phyloP scores from a whole-genome alignment of 2,888 invertebrate genomes.

The Crossocerus cetratus region DNA sequence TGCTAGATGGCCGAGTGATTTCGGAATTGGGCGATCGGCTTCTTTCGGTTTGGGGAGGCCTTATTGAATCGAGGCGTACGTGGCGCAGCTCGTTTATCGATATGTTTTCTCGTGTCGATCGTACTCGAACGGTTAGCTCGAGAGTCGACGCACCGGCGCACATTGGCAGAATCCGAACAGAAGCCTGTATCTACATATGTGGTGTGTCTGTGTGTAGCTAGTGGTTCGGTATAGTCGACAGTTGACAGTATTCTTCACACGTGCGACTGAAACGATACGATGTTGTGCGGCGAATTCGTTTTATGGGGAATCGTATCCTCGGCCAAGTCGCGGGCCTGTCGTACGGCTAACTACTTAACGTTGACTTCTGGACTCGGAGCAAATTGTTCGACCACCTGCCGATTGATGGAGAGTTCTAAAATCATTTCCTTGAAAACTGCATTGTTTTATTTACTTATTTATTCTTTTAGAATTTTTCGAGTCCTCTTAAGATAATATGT shows the following conservation, averaged over 20 bases:
- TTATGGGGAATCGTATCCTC: constrained; percentile 10
- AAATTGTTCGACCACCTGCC: constrained; percentile 36
- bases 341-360: constrained; percentile 8
- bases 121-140: not conserved
- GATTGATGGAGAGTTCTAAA: not conserved
- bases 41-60: not conserved
- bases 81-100: not conserved
- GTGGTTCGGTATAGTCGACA: constrained; percentile 39
- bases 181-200: not conserved
- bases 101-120: not conserved
- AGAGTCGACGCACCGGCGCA: not conserved
- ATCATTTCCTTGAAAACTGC: too few species aligned
- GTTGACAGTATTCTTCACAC: constrained; percentile 55
- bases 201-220: constrained; percentile 27
- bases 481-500: too few species aligned
- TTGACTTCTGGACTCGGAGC: constrained; percentile 26
- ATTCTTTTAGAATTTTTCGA: too few species aligned
- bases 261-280: constrained; percentile 56
- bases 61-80: not conserved
- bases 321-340: not conserved
- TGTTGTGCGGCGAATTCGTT: constrained; percentile 57
- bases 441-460: too few species aligned
- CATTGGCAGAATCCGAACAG: not conserved
- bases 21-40: not conserved
- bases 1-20: too few species aligned